Evolutionary conservation across 1,140 invertebrate genomes (phyloP).

Genomic region (Drosophila kurseongensis): DNA sequence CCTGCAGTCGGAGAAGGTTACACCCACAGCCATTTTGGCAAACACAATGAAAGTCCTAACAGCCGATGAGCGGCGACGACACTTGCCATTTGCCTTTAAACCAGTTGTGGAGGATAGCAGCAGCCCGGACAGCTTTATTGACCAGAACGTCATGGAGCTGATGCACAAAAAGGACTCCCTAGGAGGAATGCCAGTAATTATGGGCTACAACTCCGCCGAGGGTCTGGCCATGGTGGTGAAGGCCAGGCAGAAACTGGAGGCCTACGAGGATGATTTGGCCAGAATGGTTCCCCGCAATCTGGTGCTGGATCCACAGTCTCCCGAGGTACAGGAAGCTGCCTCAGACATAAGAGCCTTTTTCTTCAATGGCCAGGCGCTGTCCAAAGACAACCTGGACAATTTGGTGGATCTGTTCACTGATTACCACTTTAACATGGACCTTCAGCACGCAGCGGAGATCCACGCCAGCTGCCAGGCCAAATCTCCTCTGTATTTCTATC

Average conservation of each 20-base stretch:
- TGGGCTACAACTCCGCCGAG: slow-evolving; percentile 73
- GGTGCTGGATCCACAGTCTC: slow-evolving; percentile 29
- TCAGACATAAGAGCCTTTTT: slow-evolving; percentile 67
- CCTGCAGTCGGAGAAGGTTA: slow-evolving; percentile 56
- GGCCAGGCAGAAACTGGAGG: slow-evolving; percentile 54
- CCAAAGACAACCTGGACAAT: slow-evolving; percentile 42
- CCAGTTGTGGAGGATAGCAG: slow-evolving; percentile 63
- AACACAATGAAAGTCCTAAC: slow-evolving; percentile 52
- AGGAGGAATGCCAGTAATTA: slow-evolving; percentile 61
- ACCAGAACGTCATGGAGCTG: slow-evolving; percentile 49
- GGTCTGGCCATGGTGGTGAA: slow-evolving; percentile 62
- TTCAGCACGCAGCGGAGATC: slow-evolving; percentile 63
- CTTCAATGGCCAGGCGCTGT: slow-evolving; percentile 58
- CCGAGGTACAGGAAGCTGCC: slow-evolving; percentile 41
- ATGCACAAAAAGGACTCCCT: slow-evolving; percentile 49
- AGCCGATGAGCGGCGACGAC: slow-evolving; percentile 69
- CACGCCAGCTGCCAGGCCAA: slow-evolving; percentile 54
- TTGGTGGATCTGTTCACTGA: slow-evolving; percentile 65
- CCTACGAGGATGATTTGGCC: slow-evolving; percentile 58
- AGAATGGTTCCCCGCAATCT: slow-evolving; percentile 64
- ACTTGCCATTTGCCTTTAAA: slow-evolving; percentile 69
- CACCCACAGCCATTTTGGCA: slow-evolving; percentile 32
- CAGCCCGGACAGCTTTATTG: slow-evolving; percentile 65
- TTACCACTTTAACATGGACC: slow-evolving; percentile 68
- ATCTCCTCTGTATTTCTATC: slow-evolving; percentile 84